phyloP scores from a whole-genome alignment of 2,113 vertebrate genomes.

The Sterrhoptilus dennistouni region DNA sequence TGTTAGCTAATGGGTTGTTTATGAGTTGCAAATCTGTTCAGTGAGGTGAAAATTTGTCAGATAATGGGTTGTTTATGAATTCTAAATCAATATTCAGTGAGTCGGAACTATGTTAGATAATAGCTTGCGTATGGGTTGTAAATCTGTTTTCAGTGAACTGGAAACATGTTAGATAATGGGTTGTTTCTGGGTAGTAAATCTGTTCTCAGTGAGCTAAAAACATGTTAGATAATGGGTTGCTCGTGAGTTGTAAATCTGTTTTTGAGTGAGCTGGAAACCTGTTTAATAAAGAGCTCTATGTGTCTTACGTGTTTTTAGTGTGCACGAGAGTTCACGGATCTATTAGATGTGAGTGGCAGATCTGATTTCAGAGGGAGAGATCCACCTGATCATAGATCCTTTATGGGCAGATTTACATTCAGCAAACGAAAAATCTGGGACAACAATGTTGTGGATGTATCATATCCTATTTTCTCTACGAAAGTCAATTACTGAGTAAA shows the following conservation, averaged over 20 bases:
- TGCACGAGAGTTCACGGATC: neutral
- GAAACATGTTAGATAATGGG: constrained; percentile 77
- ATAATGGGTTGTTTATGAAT: constrained; percentile 85
- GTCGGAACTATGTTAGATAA: constrained; percentile 80
- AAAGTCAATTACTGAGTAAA: neutral
- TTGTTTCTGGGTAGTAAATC: constrained; percentile 77
- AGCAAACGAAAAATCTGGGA: neutral
- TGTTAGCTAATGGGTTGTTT: constrained; percentile 72
- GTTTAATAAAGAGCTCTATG: constrained; percentile 56
- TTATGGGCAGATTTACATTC: neutral
- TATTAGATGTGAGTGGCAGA: neutral
- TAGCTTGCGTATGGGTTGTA: constrained; percentile 76
- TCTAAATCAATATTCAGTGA: constrained; percentile 83
- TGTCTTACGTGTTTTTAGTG: constrained; percentile 45
- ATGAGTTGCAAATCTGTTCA: constrained; percentile 74
- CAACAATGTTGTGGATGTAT: neutral
- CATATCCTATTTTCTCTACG: neutral
- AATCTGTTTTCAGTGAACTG: constrained; percentile 82
- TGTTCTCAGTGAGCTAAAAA: constrained; percentile 75
- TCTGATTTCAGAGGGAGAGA: constrained; percentile 30
- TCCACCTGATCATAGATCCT: neutral
- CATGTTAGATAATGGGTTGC: constrained; percentile 69
- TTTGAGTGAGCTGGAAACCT: constrained; percentile 69
- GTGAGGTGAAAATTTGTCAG: constrained; percentile 76
- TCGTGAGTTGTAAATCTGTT: constrained; percentile 71